Evolutionary conservation across 2,888 invertebrate genomes (phyloP).

Genomic region (Coecobrya sp.): DNA sequence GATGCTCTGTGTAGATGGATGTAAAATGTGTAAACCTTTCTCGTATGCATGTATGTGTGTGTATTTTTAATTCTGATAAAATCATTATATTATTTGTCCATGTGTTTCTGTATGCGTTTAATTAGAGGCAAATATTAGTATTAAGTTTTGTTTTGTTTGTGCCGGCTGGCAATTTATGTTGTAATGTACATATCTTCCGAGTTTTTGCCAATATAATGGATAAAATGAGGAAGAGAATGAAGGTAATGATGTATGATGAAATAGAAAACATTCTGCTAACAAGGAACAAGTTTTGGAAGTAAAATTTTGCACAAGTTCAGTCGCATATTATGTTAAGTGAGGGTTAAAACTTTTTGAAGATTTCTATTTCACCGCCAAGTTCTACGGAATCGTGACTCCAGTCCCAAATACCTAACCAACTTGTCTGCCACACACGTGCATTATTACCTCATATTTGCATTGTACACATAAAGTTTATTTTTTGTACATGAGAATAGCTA

Average conservation of each 20-base stretch:
- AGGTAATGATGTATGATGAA: neutral
- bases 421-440: neutral
- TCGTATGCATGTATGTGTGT: no score
- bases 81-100: no score
- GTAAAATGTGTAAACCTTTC: no score
- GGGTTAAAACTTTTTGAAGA: neutral
- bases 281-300: neutral
- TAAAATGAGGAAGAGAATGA: neutral
- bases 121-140: no score
- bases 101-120: no score
- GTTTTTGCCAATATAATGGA: neutral
- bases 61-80: no score
- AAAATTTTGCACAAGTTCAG: neutral
- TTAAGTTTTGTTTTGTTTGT: no score
- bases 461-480: neutral
- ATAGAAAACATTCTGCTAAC: neutral
- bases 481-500: neutral
- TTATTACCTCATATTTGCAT: neutral
- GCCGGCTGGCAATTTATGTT: no score
- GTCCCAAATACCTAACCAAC: neutral
- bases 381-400: neutral
- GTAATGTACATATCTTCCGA: no score
- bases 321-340: neutral
- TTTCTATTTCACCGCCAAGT: neutral
- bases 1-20: no score